Evolutionary conservation across 2,113 vertebrate genomes (phyloP), one percentile per base, ranked within the genome.

Genomic region (Euleptes europaea): DNA sequence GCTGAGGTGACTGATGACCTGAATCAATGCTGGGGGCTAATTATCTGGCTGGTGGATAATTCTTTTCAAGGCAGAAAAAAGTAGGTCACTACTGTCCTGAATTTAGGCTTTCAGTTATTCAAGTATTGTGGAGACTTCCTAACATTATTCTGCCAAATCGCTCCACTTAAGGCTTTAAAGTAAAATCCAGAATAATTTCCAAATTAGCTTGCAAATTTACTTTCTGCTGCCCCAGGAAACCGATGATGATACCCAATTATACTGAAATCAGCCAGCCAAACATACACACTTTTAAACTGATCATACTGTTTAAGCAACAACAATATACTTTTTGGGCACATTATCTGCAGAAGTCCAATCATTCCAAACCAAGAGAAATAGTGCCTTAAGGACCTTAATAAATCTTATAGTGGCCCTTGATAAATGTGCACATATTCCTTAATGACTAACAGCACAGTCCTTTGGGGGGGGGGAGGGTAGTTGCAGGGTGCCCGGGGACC

Each of bases 1-100:
- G 60, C 70, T 78, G 83, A 88, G 87, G 74, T 91, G 91, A 92
- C 90, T 76, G 5, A 83, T 83, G 85, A 17, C 90, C 80, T 89
- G 90, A 91, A 91, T n/a, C 2, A 72, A 84, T 57, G 84, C 80
- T 72, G 9, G 40, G 91, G 79, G 87, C 78, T 90, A 71, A 85
- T 88, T 93, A 84, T 88, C 88, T 14, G 14, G 69, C 19, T 88
- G 85, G 79, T 82, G 78, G 79, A 44, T 88, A 85, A 76, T 76
- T 76, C 74, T 87, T 91, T 75, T 70, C 83, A 89, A 92, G 93
- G 89, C 86, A 89, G 87, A 92, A 73, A 28, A 80, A 76, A 89
- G 91, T 88, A 70, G 84, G 90, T 82, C 82, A 83, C 84, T 88
- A 90, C 88, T 84, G 65, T 44, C 47, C 57, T n/a, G 80, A 82